Evolutionary conservation across 2,113 vertebrate genomes (phyloP).

Genomic region (Tragelaphus scriptus): DNA sequence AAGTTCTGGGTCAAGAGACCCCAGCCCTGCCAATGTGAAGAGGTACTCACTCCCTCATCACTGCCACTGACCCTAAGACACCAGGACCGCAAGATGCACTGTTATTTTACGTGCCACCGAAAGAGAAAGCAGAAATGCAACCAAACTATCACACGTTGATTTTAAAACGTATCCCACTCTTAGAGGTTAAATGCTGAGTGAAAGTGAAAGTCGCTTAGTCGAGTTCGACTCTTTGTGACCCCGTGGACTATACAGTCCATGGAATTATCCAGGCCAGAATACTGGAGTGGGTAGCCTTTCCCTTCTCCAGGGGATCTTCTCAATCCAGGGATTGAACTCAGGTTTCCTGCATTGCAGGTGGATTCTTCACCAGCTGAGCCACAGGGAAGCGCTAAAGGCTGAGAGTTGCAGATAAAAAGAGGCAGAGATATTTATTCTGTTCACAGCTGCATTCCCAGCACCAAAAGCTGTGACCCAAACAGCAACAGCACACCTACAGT

Average conservation of each 20-base stretch:
- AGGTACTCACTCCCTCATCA: background rate
- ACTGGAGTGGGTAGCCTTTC: background rate
- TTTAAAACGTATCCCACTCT: background rate
- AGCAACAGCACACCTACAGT: background rate
- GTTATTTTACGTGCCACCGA: background rate
- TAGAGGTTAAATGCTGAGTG: background rate
- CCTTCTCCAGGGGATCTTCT: background rate
- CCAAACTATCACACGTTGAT: background rate
- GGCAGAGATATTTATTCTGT: background rate
- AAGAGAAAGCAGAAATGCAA: background rate
- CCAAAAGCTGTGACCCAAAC: background rate
- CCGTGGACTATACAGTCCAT: background rate
- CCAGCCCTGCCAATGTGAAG: background rate
- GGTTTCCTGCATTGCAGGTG: background rate
- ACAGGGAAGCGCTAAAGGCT: background rate
- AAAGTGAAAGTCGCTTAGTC: background rate
- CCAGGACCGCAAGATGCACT: background rate
- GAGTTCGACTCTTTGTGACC: background rate
- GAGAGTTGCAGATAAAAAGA: background rate
- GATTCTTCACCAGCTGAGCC: background rate
- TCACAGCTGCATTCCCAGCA: background rate
- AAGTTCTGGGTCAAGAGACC: background rate
- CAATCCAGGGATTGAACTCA: background rate
- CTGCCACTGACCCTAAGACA: background rate
- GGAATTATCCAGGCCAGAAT: background rate